These are phyloP conservation scores for Mirza zaza DNA, from an alignment of 2,113 vertebrate species.

Conservation along the genomic window DNA sequence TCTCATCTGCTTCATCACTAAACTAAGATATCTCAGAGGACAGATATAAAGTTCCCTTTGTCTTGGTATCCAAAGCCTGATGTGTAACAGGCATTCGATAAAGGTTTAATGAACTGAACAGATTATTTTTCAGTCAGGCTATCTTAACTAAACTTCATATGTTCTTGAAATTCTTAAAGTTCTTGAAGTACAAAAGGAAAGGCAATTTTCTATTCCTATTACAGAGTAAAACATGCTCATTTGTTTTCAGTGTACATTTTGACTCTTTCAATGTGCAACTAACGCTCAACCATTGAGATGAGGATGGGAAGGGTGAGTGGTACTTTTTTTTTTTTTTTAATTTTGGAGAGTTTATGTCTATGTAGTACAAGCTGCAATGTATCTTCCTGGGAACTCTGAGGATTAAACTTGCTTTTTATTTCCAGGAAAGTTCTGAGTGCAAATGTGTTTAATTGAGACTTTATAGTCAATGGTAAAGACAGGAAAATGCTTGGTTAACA, in stretches of 20 bases:
- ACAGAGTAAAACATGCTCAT: not conserved
- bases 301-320: not conserved
- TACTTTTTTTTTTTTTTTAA: not conserved
- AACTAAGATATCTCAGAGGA: not conserved
- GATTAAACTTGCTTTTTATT: not conserved
- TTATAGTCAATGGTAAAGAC: not conserved
- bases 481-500: not conserved
- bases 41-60: not conserved
- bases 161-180: conserved; percentile 44
- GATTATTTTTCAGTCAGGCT: conserved; percentile 1
- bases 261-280: not conserved
- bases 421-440: conserved; percentile 7
- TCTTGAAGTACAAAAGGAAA: conserved; percentile 15
- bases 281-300: not conserved
- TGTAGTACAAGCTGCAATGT: not conserved
- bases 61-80: not conserved
- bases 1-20: not conserved
- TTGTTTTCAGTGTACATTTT: conserved; percentile 8
- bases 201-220: not conserved
- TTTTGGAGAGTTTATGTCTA: not conserved
- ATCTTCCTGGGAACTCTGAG: not conserved
- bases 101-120: conserved; percentile 8
- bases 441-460: conserved; percentile 19
- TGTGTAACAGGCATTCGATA: not conserved
- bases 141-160: not conserved